Evolutionary conservation across 2,888 invertebrate species (phyloP), one percentile per base, ranked within the genome.

Genomic region (Macaria notata): DNA sequence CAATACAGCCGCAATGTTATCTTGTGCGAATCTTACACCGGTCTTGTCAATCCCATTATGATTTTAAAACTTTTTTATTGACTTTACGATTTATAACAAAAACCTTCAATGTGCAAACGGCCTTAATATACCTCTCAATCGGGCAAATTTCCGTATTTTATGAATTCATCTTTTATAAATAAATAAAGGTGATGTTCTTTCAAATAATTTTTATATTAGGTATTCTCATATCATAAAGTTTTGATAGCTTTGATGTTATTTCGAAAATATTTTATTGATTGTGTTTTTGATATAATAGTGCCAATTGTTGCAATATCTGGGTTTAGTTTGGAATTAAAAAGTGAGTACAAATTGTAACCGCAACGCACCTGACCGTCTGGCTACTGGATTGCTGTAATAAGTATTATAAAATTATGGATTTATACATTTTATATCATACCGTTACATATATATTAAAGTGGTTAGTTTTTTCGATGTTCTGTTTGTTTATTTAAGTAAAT

Each of bases 51-150:
- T 65, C 52, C 56, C 66, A 72, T 69, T 75, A 70, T 66, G 72
- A 75, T 69, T 75, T 69, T 69, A 69, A 63, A 64, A 50, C 59
- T 64, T 73, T 76, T 76, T 68, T 69, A 66, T 68, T 64, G 61
- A 64, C 62, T 68, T 72, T 70, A 70, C 66, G 61, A 69, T 65
- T 67, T 65, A 67, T 63, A 67, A 68, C 59, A 66, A 71, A 65
- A 72, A 63, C 62, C 65, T 69, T 70, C 60, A 65, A 54, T 39
- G 54, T 60, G 46, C 43, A 58, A 53, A 65, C 36, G 56, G 46
- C 58, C 50, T 61, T 47, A 58, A 58, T 59, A 56, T n/a, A 46
- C 51, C 44, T 29, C 43, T 54, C 43, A 49, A 55, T 59, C 54
- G 29, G 42, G 50, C 45, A 51, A 58, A 45, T 62, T 57, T 62